Base-by-base conservation (phyloP, 2,888 invertebrate genomes). In the Lasius fuliginosus region DNA sequence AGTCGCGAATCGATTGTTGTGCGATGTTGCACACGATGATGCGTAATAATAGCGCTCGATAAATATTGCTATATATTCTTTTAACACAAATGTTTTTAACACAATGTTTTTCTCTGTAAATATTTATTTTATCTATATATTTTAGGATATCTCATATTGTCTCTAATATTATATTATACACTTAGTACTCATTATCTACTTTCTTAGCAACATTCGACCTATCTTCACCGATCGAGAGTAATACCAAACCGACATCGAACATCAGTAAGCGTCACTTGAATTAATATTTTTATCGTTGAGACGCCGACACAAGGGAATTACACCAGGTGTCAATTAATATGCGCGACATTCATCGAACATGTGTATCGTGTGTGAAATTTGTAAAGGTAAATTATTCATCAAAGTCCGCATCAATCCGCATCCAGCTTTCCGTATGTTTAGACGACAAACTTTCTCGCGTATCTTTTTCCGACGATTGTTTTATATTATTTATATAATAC, bases 131-230 rank as follows among this genome's bases (percentile, higher is more conserved):
- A 36, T 30, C 30, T 3, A 27, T 15, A 15, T 11, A 33, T 33
- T 15, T 42, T 15, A 36, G 23, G 30, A 33, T 49, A 33, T 49
- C 15, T 46, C 30, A 27, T 58, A 18, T 27, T 15, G 15, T 58
- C 53, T 53, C n/a, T 0, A 36, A 53, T 58, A 58, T 56, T 56
- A 12, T 3, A 15, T 53, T 58, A 15, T 23, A 62, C 0, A 27
- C 2, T 15, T n/a, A 53, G 11, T 36, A n/a, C 4, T 36, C 15
- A 1, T 49, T 5, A 9, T 40, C 36, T 30, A 40, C 23, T 79
- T 79, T 46, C 11, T 49, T 79, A 46, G 36, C 77, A 30, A 30
- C 68, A 60, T 68, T 77, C 56, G 68, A 79, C 6, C 33, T 69
- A n/a, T 36, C 53, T 64, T 75, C 46, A 60, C 30, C 69, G 60